Conservation (phyloP, 1,140 invertebrate species). For the Lepidurus apus region DNA sequence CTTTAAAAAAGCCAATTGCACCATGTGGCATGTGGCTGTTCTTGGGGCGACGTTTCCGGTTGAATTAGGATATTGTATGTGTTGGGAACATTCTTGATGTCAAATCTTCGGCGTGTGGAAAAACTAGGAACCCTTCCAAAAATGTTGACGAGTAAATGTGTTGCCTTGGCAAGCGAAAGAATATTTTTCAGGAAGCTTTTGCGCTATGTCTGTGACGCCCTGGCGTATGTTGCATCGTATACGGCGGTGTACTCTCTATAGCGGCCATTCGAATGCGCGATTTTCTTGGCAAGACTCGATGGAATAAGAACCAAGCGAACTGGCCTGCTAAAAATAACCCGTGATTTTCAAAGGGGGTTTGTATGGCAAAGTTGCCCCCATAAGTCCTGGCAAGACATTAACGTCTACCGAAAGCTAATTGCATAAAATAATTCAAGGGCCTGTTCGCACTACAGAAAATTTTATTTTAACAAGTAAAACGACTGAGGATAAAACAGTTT, state of each 20-base stretch:
- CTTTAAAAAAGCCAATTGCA: background rate
- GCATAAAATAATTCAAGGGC: background rate
- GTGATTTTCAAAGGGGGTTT: conserved; percentile 8
- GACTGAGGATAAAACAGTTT: too few relatives aligned
- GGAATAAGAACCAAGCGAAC: background rate
- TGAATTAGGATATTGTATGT: background rate
- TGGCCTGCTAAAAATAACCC: background rate
- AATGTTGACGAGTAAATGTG: too few relatives aligned
- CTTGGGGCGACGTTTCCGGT: background rate
- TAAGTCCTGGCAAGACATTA: background rate
- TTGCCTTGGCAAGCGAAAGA: background rate
- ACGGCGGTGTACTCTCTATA: background rate
- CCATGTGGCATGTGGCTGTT: background rate
- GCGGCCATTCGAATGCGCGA: background rate
- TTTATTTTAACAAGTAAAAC: too few relatives aligned
- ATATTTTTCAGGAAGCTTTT: background rate
- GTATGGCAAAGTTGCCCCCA: background rate
- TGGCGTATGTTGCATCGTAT: background rate
- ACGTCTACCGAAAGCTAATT: background rate
- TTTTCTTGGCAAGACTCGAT: background rate
- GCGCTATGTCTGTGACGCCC: background rate
- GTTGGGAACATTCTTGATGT: background rate
- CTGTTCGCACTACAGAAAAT: background rate
- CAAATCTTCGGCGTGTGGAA: background rate
- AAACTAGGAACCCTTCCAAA: background rate